These are phyloP conservation scores for Acronicta aceris DNA, from an alignment of 2,888 invertebrate genomes.

Conservation along the genomic window DNA sequence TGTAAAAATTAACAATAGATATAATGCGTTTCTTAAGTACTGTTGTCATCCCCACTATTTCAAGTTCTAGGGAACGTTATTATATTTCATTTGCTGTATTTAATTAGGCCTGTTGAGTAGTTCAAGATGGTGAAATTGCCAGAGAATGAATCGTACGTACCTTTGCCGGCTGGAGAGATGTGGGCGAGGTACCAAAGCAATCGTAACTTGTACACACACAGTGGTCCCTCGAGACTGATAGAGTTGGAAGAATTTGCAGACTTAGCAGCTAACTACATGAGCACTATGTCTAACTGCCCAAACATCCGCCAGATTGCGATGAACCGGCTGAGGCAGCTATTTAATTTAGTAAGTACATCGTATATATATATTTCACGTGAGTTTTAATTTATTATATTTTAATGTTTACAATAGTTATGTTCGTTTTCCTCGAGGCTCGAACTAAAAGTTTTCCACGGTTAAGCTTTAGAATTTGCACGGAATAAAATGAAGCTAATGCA, in stretches of 20 bases:
- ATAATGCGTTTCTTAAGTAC: constrained; percentile 24
- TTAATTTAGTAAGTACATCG: constrained; percentile 57
- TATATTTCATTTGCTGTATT: constrained; percentile 35
- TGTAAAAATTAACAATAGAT: constrained; percentile 53
- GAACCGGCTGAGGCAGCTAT: constrained; percentile 55
- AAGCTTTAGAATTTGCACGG: background rate
- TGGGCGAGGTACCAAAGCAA: constrained; percentile 12
- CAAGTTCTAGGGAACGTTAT: constrained; percentile 29
- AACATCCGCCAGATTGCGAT: constrained; percentile 51
- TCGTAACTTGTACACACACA: constrained; percentile 10
- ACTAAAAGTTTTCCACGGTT: background rate
- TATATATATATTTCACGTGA: too few relatives aligned
- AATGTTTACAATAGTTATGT: background rate
- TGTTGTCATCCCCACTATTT: constrained; percentile 13
- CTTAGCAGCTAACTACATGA: constrained; percentile 40
- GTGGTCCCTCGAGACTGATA: constrained; percentile 28
- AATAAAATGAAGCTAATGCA: background rate
- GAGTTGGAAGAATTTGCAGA: constrained; percentile 57
- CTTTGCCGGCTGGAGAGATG: constrained; percentile 17
- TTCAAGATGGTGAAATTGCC: constrained; percentile 52
- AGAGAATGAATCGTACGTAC: constrained; percentile 26
- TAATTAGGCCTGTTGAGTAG: constrained; percentile 27
- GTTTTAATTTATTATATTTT: background rate
- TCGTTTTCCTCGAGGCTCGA: background rate
- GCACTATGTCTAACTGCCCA: constrained; percentile 14